A percentile compares a stretch with the other conserved stretches of the same genome.
Conservation (phyloP, 2,797 vertebrate genomes). For the Argyrosomus regius region DNA sequence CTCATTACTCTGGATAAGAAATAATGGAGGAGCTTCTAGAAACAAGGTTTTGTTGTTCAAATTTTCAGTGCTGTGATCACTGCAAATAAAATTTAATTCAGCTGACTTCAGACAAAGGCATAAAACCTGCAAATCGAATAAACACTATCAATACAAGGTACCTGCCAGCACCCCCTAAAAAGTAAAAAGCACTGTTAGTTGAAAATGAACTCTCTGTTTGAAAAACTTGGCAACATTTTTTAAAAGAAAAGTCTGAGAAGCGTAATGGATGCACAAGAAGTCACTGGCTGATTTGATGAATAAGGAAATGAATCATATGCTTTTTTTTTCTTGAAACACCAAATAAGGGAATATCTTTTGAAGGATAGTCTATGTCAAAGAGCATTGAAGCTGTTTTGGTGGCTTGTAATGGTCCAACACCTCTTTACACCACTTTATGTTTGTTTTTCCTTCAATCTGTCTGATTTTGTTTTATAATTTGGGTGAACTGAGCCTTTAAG, state of each 20-base stretch:
- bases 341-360: constrained; percentile 2
- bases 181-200: no score
- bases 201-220: no score
- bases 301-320: neutral
- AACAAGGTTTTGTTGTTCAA: no score
- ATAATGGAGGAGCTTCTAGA: no score
- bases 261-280: neutral
- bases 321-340: neutral
- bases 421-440: neutral
- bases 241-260: no score
- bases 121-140: neutral
- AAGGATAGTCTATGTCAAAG: neutral
- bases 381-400: neutral
- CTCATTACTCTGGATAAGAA: no score
- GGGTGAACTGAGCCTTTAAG: constrained; percentile 17
- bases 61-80: no score
- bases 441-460: neutral
- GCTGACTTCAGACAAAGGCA: neutral
- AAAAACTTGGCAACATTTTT: no score
- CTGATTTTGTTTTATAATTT: neutral
- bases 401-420: neutral
- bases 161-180: no score
- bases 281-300: constrained; percentile 10
- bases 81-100: neutral
- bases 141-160: neutral